phyloP scores from a whole-genome alignment of 35 echinoderm and acorn worm genomes.

The Antedon bifida region DNA sequence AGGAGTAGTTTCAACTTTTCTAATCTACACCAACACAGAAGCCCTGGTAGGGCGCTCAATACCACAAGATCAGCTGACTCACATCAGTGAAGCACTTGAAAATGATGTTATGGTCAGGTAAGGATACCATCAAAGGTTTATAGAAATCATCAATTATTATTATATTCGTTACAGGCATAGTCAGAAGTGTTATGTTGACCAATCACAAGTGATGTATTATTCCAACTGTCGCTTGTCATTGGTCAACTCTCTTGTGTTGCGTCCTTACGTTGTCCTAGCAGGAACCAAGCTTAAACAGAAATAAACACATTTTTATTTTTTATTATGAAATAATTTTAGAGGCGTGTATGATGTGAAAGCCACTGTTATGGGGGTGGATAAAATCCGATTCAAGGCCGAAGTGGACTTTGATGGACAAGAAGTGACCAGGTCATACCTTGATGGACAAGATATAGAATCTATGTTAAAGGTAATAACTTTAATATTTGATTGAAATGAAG shows the following conservation, averaged over 20 bases:
- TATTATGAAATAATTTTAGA: conserved; percentile 32
- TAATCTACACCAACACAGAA: conserved; percentile 88
- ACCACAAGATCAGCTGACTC: conserved; percentile 47
- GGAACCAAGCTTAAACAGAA: too few relatives aligned
- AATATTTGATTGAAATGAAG: too few relatives aligned
- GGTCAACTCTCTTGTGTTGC: too few relatives aligned
- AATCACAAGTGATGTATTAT: too few relatives aligned
- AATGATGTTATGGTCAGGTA: conserved; percentile 97
- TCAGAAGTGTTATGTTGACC: too few relatives aligned
- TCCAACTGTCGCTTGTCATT: too few relatives aligned
- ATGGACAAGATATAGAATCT: conserved; percentile 55
- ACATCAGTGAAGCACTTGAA: conserved; percentile 66
- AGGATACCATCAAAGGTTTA: background rate
- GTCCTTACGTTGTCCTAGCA: too few relatives aligned
- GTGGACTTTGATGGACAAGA: conserved; percentile 85
- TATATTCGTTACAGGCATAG: too few relatives aligned
- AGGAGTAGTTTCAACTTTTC: conserved; percentile 69
- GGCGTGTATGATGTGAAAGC: conserved; percentile 91
- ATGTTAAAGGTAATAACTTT: conserved; percentile 61
- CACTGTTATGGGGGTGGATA: conserved; percentile 77
- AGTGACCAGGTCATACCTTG: conserved; percentile 80
- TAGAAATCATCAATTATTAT: background rate
- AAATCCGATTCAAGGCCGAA: conserved; percentile 85
- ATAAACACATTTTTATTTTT: too few relatives aligned
- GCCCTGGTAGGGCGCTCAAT: conserved; percentile 64